These are phyloP conservation scores for Macroglossus sobrinus DNA, from an alignment of 2,113 vertebrate species.

Conservation along the genomic window DNA sequence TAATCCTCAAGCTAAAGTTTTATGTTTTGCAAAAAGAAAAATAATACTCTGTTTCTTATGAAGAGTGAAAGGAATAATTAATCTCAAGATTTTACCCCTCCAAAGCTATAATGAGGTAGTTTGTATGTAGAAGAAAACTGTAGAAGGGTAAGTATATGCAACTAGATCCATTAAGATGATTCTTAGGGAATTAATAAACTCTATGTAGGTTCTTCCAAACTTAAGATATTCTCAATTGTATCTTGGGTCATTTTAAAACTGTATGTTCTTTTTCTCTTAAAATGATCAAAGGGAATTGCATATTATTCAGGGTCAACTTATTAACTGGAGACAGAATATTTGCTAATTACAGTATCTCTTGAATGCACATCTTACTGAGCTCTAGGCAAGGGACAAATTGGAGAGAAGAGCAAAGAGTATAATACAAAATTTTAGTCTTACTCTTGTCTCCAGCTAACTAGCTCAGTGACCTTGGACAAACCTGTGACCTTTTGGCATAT, in stretches of 20 bases:
- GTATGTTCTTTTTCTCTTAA: slow-evolving; percentile 33
- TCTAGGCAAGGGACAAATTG: neutral
- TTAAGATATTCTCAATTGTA: neutral
- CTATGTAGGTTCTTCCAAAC: neutral
- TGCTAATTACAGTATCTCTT: slow-evolving; percentile 10
- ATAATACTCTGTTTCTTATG: neutral
- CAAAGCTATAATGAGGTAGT: neutral
- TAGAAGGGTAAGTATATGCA: neutral
- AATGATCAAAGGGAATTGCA: slow-evolving; percentile 61
- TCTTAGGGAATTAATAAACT: slow-evolving; percentile 22
- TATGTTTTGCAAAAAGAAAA: neutral
- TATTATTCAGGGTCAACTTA: slow-evolving; percentile 49
- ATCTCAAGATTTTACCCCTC: neutral
- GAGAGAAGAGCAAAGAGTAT: neutral
- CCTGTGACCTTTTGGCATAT: neutral
- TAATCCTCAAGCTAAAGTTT: neutral
- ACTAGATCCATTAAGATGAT: neutral
- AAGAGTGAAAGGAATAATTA: neutral
- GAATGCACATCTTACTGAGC: neutral
- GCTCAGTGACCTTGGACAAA: neutral
- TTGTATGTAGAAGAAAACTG: neutral
- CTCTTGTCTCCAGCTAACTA: neutral
- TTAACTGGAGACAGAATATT: slow-evolving; percentile 40
- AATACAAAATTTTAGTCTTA: neutral
- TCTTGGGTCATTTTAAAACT: slow-evolving; percentile 32